Percentiles rank a stretch among this genome's conserved stretches.
Conservation (phyloP, 2,113 vertebrate species). For the Calypte anna region DNA sequence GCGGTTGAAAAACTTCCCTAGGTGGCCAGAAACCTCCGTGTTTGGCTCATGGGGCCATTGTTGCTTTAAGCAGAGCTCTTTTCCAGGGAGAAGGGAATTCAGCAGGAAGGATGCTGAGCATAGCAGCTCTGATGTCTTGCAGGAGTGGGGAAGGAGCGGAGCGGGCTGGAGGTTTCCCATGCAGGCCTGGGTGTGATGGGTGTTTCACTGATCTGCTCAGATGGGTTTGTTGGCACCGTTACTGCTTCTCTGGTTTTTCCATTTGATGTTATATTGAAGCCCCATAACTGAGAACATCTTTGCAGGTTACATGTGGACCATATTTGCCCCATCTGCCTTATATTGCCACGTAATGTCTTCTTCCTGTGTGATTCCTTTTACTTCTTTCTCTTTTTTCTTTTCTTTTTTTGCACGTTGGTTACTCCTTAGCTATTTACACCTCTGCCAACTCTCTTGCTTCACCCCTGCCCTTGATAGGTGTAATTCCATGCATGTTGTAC, state of each 20-base stretch:
- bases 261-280: fast-evolving
- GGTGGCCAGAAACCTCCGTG: not conserved
- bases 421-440: not conserved
- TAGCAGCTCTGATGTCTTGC: not conserved
- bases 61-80: not conserved
- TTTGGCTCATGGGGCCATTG: not conserved
- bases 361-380: not conserved
- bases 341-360: fast-evolving
- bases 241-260: not conserved
- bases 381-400: too few species aligned
- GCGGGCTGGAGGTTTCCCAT: not conserved
- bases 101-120: not conserved
- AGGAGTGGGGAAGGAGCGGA: not conserved
- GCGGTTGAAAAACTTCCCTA: not conserved
- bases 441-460: not conserved
- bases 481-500: fast-evolving
- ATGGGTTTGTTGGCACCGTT: fast-evolving
- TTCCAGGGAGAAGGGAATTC: not conserved
- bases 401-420: not conserved
- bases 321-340: not conserved
- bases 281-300: not conserved
- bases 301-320: not conserved
- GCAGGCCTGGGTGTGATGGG: not conserved
- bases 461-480: not conserved
- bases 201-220: not conserved